phyloP scores from a whole-genome alignment of 37 sponge, comb jelly and placozoan species.

The Corticium candelabrum region DNA sequence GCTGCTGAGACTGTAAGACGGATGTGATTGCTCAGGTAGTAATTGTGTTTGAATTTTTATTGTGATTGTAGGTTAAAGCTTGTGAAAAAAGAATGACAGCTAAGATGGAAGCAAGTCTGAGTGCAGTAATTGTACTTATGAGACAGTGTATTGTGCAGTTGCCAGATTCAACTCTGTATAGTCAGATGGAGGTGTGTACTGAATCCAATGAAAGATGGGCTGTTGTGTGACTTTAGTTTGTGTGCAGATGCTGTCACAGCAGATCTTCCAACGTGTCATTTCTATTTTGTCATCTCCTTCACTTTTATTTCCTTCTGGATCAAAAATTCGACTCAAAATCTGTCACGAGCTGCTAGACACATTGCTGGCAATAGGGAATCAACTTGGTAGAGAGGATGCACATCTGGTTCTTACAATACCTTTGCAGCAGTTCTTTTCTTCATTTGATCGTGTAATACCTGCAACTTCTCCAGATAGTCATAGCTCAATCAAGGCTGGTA shows the following conservation, averaged over 20 bases:
- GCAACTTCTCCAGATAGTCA: not conserved
- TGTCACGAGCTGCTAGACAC: conserved; percentile 43
- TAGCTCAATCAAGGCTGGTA: not conserved
- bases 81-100: not conserved
- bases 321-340: conserved; percentile 30
- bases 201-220: too few species aligned
- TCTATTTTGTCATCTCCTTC: conserved; percentile 55
- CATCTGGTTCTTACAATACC: conserved; percentile 2
- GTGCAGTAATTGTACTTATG: not conserved
- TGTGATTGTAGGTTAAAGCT: not conserved
- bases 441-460: conserved; percentile 2
- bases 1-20: too few species aligned
- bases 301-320: conserved; percentile 48
- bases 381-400: conserved; percentile 12
- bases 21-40: too few species aligned
- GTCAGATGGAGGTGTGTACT: not conserved
- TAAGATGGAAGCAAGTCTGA: not conserved
- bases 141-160: not conserved
- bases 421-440: conserved; percentile 12
- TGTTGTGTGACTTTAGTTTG: too few species aligned
- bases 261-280: conserved; percentile 20
- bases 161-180: not conserved
- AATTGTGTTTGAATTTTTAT: too few species aligned
- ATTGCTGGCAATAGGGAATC: conserved; percentile 26
- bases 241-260: not conserved